Evolutionary conservation across 2,113 vertebrate species (phyloP).

Genomic region (Haemorhous mexicanus): DNA sequence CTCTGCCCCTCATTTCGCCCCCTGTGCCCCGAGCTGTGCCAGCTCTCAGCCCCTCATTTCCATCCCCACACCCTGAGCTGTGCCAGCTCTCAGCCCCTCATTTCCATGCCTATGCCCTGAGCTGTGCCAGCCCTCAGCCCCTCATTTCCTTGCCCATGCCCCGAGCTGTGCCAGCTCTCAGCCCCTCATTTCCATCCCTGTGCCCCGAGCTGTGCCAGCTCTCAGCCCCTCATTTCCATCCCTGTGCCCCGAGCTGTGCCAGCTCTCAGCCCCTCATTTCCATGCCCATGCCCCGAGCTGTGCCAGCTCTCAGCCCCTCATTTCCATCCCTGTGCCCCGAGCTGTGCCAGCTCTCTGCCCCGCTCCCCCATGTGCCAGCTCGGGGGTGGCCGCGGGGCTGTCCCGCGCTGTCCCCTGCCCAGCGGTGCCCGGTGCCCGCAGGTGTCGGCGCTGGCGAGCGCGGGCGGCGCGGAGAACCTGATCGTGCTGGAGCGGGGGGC

Average conservation of each 20-base stretch:
- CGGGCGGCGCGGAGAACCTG: conserved; percentile 86
- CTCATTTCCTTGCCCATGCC: no score
- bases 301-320: not conserved
- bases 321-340: accelerated
- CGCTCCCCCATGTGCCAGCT: no score
- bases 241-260: no score
- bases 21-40: no score
- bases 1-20: not conserved
- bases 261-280: no score
- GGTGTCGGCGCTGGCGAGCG: conserved; percentile 88
- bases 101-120: accelerated
- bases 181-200: no score
- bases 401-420: accelerated
- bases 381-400: accelerated
- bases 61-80: not conserved
- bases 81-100: not conserved
- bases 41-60: no score
- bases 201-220: not conserved
- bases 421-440: not conserved
- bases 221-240: not conserved
- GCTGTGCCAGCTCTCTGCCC: no score
- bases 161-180: no score
- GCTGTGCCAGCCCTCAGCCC: no score
- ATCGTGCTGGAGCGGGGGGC: conserved; percentile 84
- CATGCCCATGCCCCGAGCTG: not conserved